Evolutionary conservation across 2,888 invertebrate species (phyloP).

Genomic region (Torymus auratus): DNA sequence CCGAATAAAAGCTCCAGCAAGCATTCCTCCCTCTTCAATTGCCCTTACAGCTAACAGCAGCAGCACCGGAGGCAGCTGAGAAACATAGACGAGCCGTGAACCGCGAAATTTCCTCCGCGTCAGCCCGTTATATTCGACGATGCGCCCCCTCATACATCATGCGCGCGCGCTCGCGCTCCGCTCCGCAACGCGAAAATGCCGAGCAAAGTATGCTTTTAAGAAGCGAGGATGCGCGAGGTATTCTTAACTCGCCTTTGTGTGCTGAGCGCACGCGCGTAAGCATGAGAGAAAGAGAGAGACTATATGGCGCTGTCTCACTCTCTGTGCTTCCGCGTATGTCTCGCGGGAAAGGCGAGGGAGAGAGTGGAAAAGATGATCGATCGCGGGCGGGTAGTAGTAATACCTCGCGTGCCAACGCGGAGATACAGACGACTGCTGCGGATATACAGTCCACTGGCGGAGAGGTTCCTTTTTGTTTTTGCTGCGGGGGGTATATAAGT

Average conservation of each 20-base stretch:
- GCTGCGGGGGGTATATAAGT: too few species aligned
- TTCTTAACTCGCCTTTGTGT: conserved; percentile 68
- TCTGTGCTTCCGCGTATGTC: conserved; percentile 57
- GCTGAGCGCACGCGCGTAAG: too few species aligned
- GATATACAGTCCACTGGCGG: neutral
- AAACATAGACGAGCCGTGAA: neutral
- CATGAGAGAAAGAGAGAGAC: too few species aligned
- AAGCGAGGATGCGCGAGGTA: conserved; percentile 65
- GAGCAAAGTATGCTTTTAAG: conserved; percentile 72
- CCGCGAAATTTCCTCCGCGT: conserved; percentile 24
- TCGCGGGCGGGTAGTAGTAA: neutral
- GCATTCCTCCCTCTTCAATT: too few species aligned
- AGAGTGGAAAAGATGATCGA: conserved; percentile 23
- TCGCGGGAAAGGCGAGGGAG: conserved; percentile 19
- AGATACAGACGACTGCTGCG: neutral
- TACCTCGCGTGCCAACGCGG: neutral
- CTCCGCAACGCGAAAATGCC: conserved; percentile 66
- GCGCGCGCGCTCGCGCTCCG: too few species aligned
- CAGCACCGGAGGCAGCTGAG: too few species aligned
- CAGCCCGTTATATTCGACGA: neutral
- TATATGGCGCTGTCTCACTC: neutral
- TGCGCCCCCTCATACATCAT: too few species aligned
- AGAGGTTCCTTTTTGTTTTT: neutral
- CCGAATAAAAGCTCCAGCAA: neutral
- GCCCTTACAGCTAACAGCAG: too few species aligned